phyloP scores from a whole-genome alignment of 2,797 vertebrate genomes.

The Sylvia borin region DNA sequence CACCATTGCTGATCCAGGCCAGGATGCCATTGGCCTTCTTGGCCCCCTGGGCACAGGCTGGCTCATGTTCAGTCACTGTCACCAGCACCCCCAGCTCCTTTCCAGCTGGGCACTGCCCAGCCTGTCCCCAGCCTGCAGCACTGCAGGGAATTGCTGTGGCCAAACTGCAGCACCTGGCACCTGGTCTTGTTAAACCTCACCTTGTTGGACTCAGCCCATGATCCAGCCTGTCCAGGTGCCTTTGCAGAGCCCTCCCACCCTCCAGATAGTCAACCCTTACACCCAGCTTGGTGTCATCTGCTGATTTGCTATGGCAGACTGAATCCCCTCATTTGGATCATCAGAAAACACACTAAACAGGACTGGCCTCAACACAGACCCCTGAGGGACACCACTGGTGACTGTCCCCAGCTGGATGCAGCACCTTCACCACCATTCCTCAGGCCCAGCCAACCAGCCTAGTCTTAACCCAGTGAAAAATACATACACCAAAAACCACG shows the following conservation, averaged over 20 bases:
- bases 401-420: not conserved
- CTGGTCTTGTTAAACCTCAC: not conserved
- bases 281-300: not conserved
- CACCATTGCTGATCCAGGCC: not conserved
- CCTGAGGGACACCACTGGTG: fast-evolving
- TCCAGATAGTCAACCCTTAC: not conserved
- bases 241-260: not conserved
- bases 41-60: not conserved
- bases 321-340: not conserved
- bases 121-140: not conserved
- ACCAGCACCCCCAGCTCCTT: not conserved
- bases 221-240: not conserved
- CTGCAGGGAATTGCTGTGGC: not conserved
- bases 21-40: not conserved
- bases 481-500: not conserved
- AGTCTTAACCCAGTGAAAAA: not conserved
- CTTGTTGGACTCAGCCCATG: fast-evolving
- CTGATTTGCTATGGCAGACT: not conserved
- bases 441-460: fast-evolving
- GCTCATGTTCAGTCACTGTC: not conserved
- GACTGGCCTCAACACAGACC: not conserved
- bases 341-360: not conserved
- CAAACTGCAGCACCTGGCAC: not conserved
- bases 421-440: too few relatives aligned
- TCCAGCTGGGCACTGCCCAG: not conserved